Evolutionary conservation across 1,140 invertebrate genomes (phyloP), one percentile per base, ranked within the genome.

Genomic region (Neoseiulus cucumeris): DNA sequence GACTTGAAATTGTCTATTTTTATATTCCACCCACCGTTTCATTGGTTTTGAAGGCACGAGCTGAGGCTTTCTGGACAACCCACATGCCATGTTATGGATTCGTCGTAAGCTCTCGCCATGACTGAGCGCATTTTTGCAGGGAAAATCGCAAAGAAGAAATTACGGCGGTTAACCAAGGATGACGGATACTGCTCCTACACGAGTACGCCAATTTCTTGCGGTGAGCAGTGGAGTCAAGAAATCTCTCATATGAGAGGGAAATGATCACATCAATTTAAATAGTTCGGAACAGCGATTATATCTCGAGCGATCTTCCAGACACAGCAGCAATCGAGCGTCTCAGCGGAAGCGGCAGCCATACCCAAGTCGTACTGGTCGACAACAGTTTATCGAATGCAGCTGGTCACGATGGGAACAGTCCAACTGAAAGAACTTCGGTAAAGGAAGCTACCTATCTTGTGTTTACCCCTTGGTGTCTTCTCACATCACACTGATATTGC

Each of bases 131-230:
- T 59, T 18, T 25, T 47, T 47, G 28, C 51, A 59, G 51, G 51
- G 22, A 59, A 59, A 17, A 14, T 33, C 6, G 51, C 51, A 6
- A 59, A 59, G 22, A 59, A 59, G 51, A 59, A 59, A 33, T 25
- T 59, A 9, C 51, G 51, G 14, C 14, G 51, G 17, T 41, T 65
- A 25, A 42, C 7, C 22, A 42, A 65, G n/a, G 69, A 70, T 64
- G 69, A 70, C 39, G 69, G 69, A 55, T 70, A 70, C 64, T 70
- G 67, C 20, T 70, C 69, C 20, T 70, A 68, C 55, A 29, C 68
- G n/a, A 70, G 69, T 44, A 70, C 69, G 2, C 69, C 69, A 1
- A 70, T 69, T 41, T 68, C 69, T 22, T 67, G 67, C 64, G 67
- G 69, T 69, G 51, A 44, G 28, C 14, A 30, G 6, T 64, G 25